A percentile compares a stretch with the other conserved stretches of the same genome.
Evolutionary conservation across 2,113 vertebrate genomes (phyloP).

Genomic region (Melanerpes aurifrons): DNA sequence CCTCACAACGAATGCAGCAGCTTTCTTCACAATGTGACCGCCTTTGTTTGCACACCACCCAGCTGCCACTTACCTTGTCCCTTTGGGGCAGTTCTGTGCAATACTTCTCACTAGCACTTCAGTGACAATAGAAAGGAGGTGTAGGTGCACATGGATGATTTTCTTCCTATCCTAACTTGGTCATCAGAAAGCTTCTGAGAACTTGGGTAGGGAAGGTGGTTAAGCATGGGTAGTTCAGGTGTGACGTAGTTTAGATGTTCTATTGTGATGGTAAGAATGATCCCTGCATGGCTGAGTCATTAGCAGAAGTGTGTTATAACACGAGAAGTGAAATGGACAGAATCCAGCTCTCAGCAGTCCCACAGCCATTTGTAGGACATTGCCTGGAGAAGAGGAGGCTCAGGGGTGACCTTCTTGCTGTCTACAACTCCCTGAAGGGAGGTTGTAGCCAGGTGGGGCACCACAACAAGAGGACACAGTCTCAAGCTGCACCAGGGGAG

Average conservation of each 20-base stretch:
- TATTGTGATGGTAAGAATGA: not conserved
- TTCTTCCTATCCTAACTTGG: not conserved
- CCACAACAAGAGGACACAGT: too few relatives aligned
- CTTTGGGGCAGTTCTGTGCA: not conserved
- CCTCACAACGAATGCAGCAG: not conserved
- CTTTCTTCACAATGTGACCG: not conserved
- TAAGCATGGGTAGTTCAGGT: not conserved
- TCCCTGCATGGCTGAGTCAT: not conserved
- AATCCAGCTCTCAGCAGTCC: not conserved
- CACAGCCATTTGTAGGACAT: not conserved
- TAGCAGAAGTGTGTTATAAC: not conserved
- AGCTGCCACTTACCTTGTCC: not conserved
- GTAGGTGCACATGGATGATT: not conserved
- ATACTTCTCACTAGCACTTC: not conserved
- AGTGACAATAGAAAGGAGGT: not conserved
- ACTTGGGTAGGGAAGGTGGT: not conserved
- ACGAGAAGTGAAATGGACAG: not conserved
- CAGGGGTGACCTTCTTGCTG: too few relatives aligned
- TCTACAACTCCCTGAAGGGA: too few relatives aligned
- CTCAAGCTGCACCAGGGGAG: too few relatives aligned
- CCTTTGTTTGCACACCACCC: not conserved
- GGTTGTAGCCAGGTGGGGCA: too few relatives aligned
- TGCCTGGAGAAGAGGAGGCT: too few relatives aligned
- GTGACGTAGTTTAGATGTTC: not conserved
- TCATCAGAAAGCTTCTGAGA: not conserved